Conservation (phyloP, 2,888 invertebrate genomes). For the Xestia rhomboidea region DNA sequence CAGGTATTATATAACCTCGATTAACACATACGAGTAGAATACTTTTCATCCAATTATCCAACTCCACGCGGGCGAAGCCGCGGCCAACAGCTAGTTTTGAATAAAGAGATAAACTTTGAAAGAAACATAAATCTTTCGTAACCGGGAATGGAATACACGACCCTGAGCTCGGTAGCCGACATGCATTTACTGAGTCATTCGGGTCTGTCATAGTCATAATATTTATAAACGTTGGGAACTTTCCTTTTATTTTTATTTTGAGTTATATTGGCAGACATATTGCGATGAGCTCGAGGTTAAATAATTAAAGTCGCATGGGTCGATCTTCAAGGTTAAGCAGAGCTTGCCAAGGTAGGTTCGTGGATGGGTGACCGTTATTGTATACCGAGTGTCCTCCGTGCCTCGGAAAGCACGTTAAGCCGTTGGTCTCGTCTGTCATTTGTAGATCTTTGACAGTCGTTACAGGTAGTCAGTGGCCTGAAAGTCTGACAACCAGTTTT, state of each 20-base stretch:
- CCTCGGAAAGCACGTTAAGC: background rate
- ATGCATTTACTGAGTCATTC: conserved; percentile 34
- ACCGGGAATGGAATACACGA: conserved; percentile 26
- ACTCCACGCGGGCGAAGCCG: no score
- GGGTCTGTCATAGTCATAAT: conserved; percentile 32
- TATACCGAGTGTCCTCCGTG: background rate
- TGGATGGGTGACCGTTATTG: background rate
- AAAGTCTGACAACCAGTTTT: background rate
- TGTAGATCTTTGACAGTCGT: background rate
- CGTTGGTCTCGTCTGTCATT: background rate
- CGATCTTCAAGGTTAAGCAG: background rate
- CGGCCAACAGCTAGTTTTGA: no score
- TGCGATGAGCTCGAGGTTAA: background rate
- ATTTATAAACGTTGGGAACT: conserved; percentile 5
- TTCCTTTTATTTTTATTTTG: background rate
- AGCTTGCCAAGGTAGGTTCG: background rate
- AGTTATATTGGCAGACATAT: background rate
- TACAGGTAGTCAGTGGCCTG: background rate
- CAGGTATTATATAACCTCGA: no score
- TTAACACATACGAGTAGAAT: no score
- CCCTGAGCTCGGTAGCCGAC: conserved; percentile 29
- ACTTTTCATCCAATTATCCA: no score
- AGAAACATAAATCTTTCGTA: conserved; percentile 35
- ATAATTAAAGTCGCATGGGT: no score
- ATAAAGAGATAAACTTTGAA: conserved; percentile 32